These are phyloP conservation scores for Apodemia duryi DNA, from an alignment of 2,888 invertebrate species.

Conservation along the genomic window DNA sequence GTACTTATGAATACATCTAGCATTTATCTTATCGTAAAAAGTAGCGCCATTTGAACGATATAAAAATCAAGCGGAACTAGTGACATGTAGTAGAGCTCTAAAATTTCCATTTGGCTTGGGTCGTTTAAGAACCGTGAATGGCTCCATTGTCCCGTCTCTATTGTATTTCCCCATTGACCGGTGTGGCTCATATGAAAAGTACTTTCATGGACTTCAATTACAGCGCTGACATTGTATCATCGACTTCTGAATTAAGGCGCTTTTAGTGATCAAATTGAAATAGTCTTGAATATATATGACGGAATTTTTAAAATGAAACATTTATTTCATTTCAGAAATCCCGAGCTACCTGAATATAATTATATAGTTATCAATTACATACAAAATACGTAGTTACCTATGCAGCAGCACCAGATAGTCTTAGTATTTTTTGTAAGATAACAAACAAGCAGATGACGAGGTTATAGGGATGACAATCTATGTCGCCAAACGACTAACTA, in stretches of 20 bases:
- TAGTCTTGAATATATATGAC: not conserved
- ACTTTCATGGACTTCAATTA: slow-evolving; percentile 62
- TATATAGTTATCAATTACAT: no score
- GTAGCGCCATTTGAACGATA: slow-evolving; percentile 23
- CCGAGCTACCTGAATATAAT: no score
- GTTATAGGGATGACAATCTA: no score
- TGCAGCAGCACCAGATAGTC: no score
- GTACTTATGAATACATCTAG: not conserved
- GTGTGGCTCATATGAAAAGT: slow-evolving; percentile 52
- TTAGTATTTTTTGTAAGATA: no score
- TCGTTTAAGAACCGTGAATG: slow-evolving; percentile 67
- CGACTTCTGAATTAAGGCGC: slow-evolving; percentile 10
- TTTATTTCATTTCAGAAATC: not conserved
- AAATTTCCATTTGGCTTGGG: slow-evolving; percentile 69
- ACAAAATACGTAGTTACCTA: no score
- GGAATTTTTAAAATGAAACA: not conserved
- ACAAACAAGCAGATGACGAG: no score
- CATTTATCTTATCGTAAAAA: slow-evolving; percentile 22
- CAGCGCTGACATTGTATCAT: slow-evolving; percentile 49
- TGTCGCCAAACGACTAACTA: no score
- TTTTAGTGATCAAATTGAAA: not conserved
- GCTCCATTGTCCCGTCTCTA: slow-evolving; percentile 57
- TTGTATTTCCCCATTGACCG: slow-evolving; percentile 73
- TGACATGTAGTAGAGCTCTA: slow-evolving; percentile 55
- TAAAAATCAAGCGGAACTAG: slow-evolving; percentile 45